Evolutionary conservation across 2,888 invertebrate genomes (phyloP).

Genomic region (Sussaba pulchella): DNA sequence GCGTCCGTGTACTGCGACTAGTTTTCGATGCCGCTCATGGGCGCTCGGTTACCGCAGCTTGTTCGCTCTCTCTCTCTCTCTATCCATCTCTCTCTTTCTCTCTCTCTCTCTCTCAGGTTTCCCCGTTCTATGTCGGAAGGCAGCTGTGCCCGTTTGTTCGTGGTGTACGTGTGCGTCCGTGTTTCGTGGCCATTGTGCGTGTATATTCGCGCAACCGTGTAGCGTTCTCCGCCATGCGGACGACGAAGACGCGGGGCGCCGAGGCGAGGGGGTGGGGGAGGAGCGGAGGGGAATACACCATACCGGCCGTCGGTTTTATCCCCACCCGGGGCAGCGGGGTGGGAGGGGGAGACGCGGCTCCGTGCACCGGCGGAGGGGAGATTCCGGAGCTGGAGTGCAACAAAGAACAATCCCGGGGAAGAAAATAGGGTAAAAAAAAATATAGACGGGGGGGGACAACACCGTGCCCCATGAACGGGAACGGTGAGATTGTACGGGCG

Average conservation of each 20-base stretch:
- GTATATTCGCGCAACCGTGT: conserved; percentile 24
- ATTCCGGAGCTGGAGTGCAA: conserved; percentile 53
- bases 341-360: too few relatives aligned
- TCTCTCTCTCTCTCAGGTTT: too few relatives aligned
- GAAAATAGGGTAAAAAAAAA: conserved; percentile 16
- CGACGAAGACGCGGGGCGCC: conserved; percentile 25
- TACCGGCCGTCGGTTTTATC: conserved; percentile 8
- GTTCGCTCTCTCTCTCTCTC: conserved; percentile 23
- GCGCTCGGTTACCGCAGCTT: conserved; percentile 35
- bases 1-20: conserved; percentile 45
- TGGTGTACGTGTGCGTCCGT: conserved; percentile 23
- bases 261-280: conserved; percentile 18
- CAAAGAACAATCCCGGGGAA: conserved; percentile 25
- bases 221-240: conserved; percentile 55
- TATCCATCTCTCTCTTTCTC: too few relatives aligned
- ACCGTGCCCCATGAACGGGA: conserved; percentile 7
- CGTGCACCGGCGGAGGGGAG: conserved; percentile 65
- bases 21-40: conserved; percentile 43
- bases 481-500: conserved; percentile 5
- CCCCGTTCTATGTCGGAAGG: conserved; percentile 43
- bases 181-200: conserved; percentile 5
- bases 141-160: conserved; percentile 60
- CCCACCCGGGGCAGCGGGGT: conserved; percentile 29
- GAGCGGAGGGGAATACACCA: conserved; percentile 23
- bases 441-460: conserved; percentile 17